phyloP scores from a whole-genome alignment of 92 coral and sea anemone genomes.

The Epizoanthus stellaris region DNA sequence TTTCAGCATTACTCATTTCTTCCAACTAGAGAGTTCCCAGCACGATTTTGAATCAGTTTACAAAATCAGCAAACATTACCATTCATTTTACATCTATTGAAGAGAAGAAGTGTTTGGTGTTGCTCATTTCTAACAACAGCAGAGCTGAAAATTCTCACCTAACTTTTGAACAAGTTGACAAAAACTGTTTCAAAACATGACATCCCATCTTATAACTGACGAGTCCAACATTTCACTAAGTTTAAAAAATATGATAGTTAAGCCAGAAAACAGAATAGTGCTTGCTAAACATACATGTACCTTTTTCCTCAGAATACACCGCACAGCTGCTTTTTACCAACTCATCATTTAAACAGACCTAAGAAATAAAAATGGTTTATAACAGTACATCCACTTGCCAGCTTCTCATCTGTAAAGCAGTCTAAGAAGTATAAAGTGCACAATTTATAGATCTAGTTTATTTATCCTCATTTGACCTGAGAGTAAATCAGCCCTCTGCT shows the following conservation, averaged over 20 bases:
- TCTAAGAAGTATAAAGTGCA: neutral
- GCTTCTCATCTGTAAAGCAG: neutral
- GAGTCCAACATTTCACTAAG: neutral
- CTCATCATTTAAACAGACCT: conserved; percentile 93
- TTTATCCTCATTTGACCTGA: too few relatives aligned
- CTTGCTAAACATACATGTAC: neutral
- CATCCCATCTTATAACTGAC: too few relatives aligned
- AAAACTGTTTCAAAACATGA: too few relatives aligned
- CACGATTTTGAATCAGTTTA: neutral
- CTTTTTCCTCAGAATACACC: conserved; percentile 49
- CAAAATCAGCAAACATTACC: neutral
- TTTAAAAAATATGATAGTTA: neutral
- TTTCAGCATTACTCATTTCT: neutral
- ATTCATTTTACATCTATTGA: neutral
- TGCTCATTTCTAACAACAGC: neutral
- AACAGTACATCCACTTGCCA: neutral
- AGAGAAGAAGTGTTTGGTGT: neutral
- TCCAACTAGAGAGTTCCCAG: neutral
- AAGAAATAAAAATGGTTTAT: neutral
- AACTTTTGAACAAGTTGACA: too few relatives aligned
- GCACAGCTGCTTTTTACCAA: conserved; percentile 85
- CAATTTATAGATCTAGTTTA: neutral
- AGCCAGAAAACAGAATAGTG: neutral
- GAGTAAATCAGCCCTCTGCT: too few relatives aligned
- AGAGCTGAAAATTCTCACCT: neutral